Conservation (phyloP, 2,797 vertebrate genomes). For the Coccyzus lansbergi region DNA sequence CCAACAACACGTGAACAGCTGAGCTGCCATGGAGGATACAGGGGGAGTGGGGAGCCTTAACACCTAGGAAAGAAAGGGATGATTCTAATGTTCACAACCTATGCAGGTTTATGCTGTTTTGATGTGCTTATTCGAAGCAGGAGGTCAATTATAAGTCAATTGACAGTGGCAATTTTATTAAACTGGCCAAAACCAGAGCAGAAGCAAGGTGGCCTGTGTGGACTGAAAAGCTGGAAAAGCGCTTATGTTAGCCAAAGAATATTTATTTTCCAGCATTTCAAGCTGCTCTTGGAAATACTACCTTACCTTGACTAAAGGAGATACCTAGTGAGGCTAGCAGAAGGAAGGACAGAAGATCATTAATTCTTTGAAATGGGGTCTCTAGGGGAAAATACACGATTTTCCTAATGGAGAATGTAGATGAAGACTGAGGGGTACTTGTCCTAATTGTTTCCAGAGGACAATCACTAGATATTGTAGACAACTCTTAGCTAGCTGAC, state of each 20-base stretch:
- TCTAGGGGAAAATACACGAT: not conserved
- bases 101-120: fast-evolving
- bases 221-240: not conserved
- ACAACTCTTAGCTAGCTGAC: not conserved
- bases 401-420: not conserved
- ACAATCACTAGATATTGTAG: not conserved
- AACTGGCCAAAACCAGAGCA: not conserved
- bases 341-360: not conserved
- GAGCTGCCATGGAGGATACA: not conserved
- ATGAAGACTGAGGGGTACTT: not conserved
- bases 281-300: not conserved
- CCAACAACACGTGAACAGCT: not conserved
- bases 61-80: not conserved
- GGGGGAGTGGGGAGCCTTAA: not conserved
- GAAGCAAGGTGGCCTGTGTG: not conserved
- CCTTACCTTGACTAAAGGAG: not conserved
- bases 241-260: not conserved
- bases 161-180: not conserved
- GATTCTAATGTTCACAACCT: not conserved
- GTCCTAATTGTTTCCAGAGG: not conserved
- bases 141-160: not conserved
- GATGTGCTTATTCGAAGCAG: not conserved
- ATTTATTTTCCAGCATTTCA: not conserved
- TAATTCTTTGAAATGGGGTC: not conserved
- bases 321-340: not conserved